Conservation (phyloP, 2,797 vertebrate species). For the Lindbergichthys nudifrons region DNA sequence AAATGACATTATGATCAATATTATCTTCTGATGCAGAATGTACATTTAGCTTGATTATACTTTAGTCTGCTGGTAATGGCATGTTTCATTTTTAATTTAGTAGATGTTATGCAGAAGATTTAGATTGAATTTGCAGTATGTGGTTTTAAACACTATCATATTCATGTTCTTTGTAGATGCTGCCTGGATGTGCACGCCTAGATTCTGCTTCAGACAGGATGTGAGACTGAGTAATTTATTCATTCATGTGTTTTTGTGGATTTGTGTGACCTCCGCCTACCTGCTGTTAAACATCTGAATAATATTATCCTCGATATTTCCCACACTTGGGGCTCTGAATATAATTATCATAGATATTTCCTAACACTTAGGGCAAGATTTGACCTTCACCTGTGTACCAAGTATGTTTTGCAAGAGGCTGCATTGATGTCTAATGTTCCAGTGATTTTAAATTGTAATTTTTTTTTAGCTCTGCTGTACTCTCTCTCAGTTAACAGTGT, state of each 20-base stretch:
- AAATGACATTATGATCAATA: no score
- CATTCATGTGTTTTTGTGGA: conserved; percentile 23
- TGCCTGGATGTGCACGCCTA: conserved; percentile 23
- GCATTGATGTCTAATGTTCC: conserved; percentile 1
- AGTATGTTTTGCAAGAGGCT: conserved; percentile 11
- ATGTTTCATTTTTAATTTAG: no score
- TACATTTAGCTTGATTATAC: no score
- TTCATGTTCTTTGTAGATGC: conserved; percentile 16
- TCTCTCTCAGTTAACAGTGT: not conserved
- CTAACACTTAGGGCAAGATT: conserved; percentile 3
- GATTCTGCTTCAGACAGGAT: conserved; percentile 37
- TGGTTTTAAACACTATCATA: not conserved
- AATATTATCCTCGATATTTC: conserved; percentile 46
- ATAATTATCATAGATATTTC: conserved; percentile 46
- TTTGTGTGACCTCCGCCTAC: conserved; percentile 30
- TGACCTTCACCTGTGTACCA: not conserved
- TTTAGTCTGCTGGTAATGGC: no score
- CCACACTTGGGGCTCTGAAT: conserved; percentile 7
- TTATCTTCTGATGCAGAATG: no score
- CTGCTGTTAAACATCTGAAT: conserved; percentile 31
- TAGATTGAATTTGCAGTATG: no score
- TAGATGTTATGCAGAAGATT: no score
- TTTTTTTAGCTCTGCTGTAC: not conserved
- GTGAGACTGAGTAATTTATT: conserved; percentile 46
- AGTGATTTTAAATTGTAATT: conserved; percentile 25